Conservation (phyloP, 1,140 invertebrate species). For the Pogonomyrmex californicus region DNA sequence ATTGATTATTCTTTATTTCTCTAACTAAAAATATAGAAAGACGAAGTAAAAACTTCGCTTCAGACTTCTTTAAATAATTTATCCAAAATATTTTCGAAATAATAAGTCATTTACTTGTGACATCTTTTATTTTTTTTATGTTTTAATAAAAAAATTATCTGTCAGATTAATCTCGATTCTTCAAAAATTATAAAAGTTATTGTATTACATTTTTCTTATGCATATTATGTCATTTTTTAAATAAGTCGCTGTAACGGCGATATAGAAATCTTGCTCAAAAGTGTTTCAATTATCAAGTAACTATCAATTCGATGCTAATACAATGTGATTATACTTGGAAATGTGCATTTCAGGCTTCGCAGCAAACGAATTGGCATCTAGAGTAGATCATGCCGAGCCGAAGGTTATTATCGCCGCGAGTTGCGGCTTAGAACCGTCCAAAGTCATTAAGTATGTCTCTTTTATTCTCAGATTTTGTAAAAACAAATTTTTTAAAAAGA, state of each 20-base stretch:
- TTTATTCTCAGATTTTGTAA: neutral
- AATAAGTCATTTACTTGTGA: no score
- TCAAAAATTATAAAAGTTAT: no score
- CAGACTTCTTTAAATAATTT: no score
- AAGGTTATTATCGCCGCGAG: conserved; percentile 96
- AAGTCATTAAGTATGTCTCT: conserved; percentile 90
- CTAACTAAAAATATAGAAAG: no score
- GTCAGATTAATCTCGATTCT: no score
- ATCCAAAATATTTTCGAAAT: no score
- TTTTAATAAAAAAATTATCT: no score
- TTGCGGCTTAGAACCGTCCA: conserved; percentile 95
- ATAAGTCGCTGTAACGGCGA: neutral
- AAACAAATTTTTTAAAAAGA: neutral
- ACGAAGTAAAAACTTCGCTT: no score
- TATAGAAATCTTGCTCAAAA: neutral
- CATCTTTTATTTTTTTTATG: no score
- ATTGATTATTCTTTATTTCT: no score
- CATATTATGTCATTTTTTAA: neutral
- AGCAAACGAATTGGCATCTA: conserved; percentile 93
- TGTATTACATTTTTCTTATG: no score
- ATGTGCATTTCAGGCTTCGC: conserved; percentile 91
- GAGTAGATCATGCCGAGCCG: conserved; percentile 95
- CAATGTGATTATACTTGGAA: conserved; percentile 23
- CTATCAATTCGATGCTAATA: neutral
- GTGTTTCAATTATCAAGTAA: neutral